Conservation (phyloP, 2,113 vertebrate genomes). For the Apteryx owenii region DNA sequence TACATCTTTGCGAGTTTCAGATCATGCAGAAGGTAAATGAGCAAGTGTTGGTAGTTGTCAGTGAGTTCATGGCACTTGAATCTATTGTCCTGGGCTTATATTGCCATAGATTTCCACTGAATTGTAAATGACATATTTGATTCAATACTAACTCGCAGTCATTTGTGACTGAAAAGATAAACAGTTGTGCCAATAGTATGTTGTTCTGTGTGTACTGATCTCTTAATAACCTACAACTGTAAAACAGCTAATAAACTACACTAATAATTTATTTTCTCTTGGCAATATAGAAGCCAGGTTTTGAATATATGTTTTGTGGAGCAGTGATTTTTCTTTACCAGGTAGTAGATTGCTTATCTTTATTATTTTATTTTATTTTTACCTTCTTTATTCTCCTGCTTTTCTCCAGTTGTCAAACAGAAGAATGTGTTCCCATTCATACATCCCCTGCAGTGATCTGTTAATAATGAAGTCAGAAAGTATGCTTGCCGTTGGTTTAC, state of each 20-base stretch:
- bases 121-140: neutral
- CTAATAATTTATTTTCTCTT: neutral
- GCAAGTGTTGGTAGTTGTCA: neutral
- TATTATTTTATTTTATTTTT: neutral
- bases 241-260: neutral
- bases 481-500: neutral
- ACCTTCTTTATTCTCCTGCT: neutral
- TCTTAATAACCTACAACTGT: neutral
- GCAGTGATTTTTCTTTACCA: neutral
- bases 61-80: neutral
- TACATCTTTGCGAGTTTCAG: neutral
- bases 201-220: neutral
- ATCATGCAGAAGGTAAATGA: neutral
- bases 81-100: neutral
- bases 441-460: constrained; percentile 3
- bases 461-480: constrained; percentile 45
- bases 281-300: neutral
- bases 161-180: neutral
- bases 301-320: neutral
- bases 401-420: neutral
- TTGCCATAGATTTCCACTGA: neutral
- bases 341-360: neutral
- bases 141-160: neutral
- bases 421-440: neutral
- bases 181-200: neutral